Percentiles rank a stretch among this genome's conserved stretches.
These are phyloP conservation scores for Columba janthina DNA, from an alignment of 2,113 vertebrate genomes.

Conservation along the genomic window DNA sequence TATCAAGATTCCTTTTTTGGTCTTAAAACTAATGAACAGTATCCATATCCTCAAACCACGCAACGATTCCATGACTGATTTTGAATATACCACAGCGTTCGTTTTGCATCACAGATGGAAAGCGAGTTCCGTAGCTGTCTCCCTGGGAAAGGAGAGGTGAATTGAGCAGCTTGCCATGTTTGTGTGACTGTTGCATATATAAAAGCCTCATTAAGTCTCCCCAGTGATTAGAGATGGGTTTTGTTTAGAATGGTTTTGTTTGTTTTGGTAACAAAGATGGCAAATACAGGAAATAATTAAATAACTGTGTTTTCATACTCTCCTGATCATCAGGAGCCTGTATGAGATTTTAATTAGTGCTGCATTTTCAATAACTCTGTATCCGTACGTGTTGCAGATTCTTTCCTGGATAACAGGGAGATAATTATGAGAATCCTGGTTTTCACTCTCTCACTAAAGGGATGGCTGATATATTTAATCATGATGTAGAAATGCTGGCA, in stretches of 20 bases:
- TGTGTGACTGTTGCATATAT: slow-evolving; percentile 31
- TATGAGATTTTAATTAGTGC: slow-evolving; percentile 81
- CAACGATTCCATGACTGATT: neutral
- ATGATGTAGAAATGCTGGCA: slow-evolving; percentile 77
- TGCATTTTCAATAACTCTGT: slow-evolving; percentile 74
- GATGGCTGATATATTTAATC: slow-evolving; percentile 78
- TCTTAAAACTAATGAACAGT: neutral
- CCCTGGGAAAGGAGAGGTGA: neutral
- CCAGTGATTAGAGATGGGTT: slow-evolving; percentile 1
- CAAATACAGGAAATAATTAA: slow-evolving; percentile 72
- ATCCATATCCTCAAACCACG: neutral
- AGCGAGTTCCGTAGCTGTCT: slow-evolving; percentile 4
- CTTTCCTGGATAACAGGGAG: slow-evolving; percentile 75
- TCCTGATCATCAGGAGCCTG: slow-evolving; percentile 60
- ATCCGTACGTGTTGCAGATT: slow-evolving; percentile 69
- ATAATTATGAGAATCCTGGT: slow-evolving; percentile 77
- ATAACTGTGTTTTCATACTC: slow-evolving; percentile 43
- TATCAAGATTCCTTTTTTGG: rapidly evolving
- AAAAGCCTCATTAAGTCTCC: slow-evolving; percentile 74
- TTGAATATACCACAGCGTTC: neutral
- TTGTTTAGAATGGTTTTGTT: slow-evolving; percentile 43
- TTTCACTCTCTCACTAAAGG: slow-evolving; percentile 70
- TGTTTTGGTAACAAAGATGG: slow-evolving; percentile 52
- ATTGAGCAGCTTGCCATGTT: slow-evolving; percentile 36
- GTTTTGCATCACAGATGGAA: neutral